Evolutionary conservation across 2,797 vertebrate species (phyloP).

Genomic region (Thunnus albacares): DNA sequence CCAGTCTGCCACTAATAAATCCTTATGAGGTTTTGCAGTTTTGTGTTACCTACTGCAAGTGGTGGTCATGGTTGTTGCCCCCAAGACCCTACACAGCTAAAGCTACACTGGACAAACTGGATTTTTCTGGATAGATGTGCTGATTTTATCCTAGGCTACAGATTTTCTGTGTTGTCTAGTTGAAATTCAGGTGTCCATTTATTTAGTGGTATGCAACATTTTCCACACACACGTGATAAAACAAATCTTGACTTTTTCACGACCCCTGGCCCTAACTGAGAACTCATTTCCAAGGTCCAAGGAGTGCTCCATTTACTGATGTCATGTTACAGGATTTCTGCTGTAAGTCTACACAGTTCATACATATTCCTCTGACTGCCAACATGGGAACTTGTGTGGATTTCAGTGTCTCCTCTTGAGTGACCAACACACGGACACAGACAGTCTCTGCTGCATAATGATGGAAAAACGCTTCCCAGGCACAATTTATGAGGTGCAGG

Average conservation of each 20-base stretch:
- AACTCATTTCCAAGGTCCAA: not conserved
- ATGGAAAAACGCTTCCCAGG: conserved; percentile 34
- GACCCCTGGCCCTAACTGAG: not conserved
- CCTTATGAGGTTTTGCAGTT: not conserved
- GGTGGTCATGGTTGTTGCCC: not conserved
- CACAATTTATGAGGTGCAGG: conserved; percentile 52
- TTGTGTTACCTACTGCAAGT: not conserved
- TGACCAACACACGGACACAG: conserved; percentile 20
- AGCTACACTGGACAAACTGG: not conserved
- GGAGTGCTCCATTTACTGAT: conserved; percentile 8
- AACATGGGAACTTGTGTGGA: not conserved
- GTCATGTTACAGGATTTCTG: conserved; percentile 24
- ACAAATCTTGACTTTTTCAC: conserved; percentile 3
- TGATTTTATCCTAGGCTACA: no score
- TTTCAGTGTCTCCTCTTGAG: conserved; percentile 23
- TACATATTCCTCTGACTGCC: conserved; percentile 4
- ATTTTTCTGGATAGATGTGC: not conserved
- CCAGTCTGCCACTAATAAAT: not conserved
- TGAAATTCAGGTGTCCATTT: not conserved
- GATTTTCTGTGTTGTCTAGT: no score
- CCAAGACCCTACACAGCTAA: not conserved
- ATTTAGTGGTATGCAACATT: not conserved
- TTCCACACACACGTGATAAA: conserved; percentile 5
- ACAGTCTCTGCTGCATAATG: conserved; percentile 12
- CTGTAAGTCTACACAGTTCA: conserved; percentile 4